Evolutionary conservation across 2,113 vertebrate genomes (phyloP), one percentile per base, ranked within the genome.

Genomic region (Trichechus manatus): DNA sequence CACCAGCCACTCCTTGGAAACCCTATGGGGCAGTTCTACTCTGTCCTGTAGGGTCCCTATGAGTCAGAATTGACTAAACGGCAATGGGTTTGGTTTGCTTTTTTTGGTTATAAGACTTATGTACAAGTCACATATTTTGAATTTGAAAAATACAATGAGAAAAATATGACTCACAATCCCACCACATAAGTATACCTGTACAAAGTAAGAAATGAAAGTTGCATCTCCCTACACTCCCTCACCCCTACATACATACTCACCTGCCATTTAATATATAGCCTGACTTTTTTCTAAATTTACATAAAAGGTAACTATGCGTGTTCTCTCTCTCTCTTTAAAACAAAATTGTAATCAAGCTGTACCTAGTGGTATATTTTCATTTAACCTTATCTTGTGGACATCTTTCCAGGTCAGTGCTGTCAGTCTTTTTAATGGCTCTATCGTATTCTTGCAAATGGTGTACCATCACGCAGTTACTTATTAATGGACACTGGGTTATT

Each of bases 181-280:
- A 36, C 20, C 19, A 56, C 39, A 90, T 93, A 66, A 93, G 72
- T 50, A 66, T 50, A 59, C 9, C 36, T 68, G 2, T 47, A 59
- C 31, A 56, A 72, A 94, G 25, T 63, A 92, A 94, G 53, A 89
- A 33, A 63, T 59, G n/a, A 82, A 94, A 94, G 31, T 68, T 74
- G 42, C 25, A 27, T 59, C 9, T 80, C 50, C 42, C 61, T 82
- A 23, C 0, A 33, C 29, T 61, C 33, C 33, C 20, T 36, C 15
- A 31, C n/a, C 20, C 42, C 20, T 3, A 25, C 11, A 25, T 27
- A 20, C 63, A 9, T 17, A 9, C 31, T 20, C 44, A 44, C 27
- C 59, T 50, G 36, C n/a, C 15, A 31, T 88, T 94, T 83, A n/a
- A 36, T 83, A 9, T 31, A 9, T 29, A 83, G 10, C n/a, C 56